These are phyloP conservation scores for Pocillopora meandrina DNA, from an alignment of 92 coral and sea anemone genomes.

Conservation along the genomic window DNA sequence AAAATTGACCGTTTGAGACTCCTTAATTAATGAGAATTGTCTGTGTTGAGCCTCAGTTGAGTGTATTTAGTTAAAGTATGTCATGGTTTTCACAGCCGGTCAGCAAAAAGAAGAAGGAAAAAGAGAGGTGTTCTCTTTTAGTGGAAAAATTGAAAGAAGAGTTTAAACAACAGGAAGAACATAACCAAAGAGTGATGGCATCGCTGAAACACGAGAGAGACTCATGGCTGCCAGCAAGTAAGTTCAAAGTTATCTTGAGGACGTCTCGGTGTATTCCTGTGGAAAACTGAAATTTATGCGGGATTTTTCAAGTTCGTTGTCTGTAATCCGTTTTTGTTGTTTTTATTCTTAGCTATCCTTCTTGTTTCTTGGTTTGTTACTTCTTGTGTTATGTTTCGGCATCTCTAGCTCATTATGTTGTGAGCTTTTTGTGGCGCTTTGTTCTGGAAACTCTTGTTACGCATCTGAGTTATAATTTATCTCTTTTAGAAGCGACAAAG, in stretches of 20 bases:
- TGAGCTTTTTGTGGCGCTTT: no score
- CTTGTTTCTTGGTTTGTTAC: no score
- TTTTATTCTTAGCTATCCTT: no score
- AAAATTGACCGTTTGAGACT: no score
- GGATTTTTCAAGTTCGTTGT: no score
- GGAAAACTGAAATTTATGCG: not conserved
- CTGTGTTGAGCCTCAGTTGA: not conserved
- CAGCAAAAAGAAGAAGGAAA: slow-evolving; percentile 96
- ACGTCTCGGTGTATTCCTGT: not conserved
- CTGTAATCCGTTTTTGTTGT: no score
- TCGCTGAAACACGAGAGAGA: slow-evolving; percentile 97
- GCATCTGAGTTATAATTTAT: not conserved
- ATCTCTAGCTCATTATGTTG: no score
- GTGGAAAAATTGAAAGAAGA: slow-evolving; percentile 95
- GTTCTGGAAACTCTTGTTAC: no score
- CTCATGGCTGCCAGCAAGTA: slow-evolving; percentile 88
- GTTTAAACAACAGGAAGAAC: slow-evolving; percentile 89
- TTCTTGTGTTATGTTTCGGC: no score
- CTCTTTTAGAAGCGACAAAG: slow-evolving; percentile 88
- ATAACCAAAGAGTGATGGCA: slow-evolving; percentile 92
- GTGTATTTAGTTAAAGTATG: not conserved
- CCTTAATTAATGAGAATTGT: no score
- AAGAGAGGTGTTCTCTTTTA: slow-evolving; percentile 85
- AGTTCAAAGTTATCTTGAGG: not conserved
- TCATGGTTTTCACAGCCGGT: slow-evolving; percentile 58